Conservation (phyloP, 2,113 vertebrate species). For the Typhlomys cinereus region DNA sequence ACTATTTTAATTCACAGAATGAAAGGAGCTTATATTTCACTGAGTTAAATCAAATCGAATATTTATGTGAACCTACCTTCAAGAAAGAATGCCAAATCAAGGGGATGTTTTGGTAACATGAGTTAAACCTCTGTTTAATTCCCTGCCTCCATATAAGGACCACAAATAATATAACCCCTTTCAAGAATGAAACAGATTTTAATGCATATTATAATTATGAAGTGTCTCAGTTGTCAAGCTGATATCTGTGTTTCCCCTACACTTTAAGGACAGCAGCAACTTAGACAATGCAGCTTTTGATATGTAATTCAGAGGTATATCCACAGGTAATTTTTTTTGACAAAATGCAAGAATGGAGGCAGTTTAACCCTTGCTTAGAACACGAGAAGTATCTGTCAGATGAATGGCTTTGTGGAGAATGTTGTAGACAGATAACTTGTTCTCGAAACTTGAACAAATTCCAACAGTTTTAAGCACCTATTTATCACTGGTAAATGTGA, state of each 20-base stretch:
- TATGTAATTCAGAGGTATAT: conserved; percentile 16
- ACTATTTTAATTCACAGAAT: conserved; percentile 64
- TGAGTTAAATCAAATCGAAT: conserved; percentile 63
- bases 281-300: not conserved
- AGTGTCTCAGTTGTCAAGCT: not conserved
- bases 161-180: conserved; percentile 33
- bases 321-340: conserved; percentile 13
- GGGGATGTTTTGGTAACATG: conserved; percentile 51
- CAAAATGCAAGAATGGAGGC: not conserved
- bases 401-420: conserved; percentile 28
- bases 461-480: not conserved
- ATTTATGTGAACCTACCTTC: conserved; percentile 43
- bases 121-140: conserved; percentile 39
- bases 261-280: not conserved
- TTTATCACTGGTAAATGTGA: not conserved
- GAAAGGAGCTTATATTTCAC: conserved; percentile 66
- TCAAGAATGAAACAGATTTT: conserved; percentile 7
- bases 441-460: conserved; percentile 53
- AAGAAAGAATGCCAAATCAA: conserved; percentile 62
- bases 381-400: not conserved
- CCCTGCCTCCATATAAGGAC: conserved; percentile 22
- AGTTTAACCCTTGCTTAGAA: not conserved
- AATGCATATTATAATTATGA: not conserved
- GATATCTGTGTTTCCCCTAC: not conserved
- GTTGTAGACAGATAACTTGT: not conserved